Conservation (phyloP, 2,888 invertebrate genomes). For the Geophilus truncorum region DNA sequence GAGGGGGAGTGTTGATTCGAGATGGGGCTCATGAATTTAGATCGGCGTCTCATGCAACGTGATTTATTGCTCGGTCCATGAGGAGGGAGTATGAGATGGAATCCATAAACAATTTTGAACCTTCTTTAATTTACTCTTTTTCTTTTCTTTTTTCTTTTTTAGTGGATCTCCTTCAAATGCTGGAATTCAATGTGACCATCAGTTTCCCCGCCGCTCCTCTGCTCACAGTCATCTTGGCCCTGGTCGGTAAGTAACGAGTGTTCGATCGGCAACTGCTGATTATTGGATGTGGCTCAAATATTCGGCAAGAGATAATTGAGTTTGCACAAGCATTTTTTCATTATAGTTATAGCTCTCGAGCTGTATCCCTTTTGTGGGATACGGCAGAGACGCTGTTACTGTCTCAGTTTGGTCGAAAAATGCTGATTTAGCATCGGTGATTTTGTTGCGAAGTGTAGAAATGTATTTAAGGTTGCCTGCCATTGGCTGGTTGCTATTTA, state of each 20-base stretch:
- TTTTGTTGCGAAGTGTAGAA: no score
- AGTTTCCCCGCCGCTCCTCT: slow-evolving; percentile 95
- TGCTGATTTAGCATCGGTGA: no score
- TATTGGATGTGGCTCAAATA: no score
- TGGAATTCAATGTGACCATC: slow-evolving; percentile 91
- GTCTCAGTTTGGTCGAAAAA: no score
- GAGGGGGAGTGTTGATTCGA: slow-evolving; percentile 21
- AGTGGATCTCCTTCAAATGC: slow-evolving; percentile 97
- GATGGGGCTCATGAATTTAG: slow-evolving; percentile 18
- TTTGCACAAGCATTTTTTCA: no score
- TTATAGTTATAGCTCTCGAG: no score
- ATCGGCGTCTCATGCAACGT: slow-evolving; percentile 27
- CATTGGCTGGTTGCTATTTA: no score
- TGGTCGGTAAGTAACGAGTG: slow-evolving; percentile 77
- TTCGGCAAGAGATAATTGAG: no score
- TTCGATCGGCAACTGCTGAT: no score
- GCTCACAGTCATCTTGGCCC: slow-evolving; percentile 91
- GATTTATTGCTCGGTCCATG: slow-evolving; percentile 8
- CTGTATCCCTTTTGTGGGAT: no score
- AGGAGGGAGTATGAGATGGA: slow-evolving; percentile 11
- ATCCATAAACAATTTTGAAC: not conserved
- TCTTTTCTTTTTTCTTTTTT: slow-evolving; percentile 50
- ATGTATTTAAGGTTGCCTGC: no score
- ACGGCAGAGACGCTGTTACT: no score
- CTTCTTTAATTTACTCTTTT: not conserved